phyloP scores from a whole-genome alignment of 2,113 vertebrate genomes.

The Vulpes ferrilata region DNA sequence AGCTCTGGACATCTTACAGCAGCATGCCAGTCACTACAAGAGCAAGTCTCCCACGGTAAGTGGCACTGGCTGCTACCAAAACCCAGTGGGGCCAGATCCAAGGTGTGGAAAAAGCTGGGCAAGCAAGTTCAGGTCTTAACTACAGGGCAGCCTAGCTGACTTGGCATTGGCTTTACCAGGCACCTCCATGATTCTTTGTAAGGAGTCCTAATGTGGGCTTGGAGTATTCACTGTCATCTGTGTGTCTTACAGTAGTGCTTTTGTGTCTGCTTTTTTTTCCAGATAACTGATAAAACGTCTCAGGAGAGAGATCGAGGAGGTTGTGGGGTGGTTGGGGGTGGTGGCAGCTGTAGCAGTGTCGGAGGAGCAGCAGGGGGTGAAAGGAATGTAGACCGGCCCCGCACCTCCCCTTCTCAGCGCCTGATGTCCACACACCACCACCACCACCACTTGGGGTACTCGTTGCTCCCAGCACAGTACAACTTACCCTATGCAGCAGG shows the following conservation, averaged over 20 bases:
- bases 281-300: conserved; percentile 91
- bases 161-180: neutral
- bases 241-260: neutral
- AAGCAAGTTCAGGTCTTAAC: neutral
- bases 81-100: neutral
- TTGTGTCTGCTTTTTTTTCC: conserved; percentile 72
- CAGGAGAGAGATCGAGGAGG: conserved; percentile 94
- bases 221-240: accelerated
- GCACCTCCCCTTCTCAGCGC: conserved; percentile 97
- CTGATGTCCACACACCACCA: conserved; percentile 98
- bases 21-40: conserved; percentile 99
- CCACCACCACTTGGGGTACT: conserved; percentile 98
- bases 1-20: conserved; percentile 98
- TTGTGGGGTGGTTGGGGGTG: conserved; percentile 90
- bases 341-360: conserved; percentile 88
- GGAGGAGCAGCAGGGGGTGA: conserved; percentile 87
- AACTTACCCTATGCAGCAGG: conserved; percentile 98
- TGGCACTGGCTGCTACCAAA: neutral
- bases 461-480: conserved; percentile 96
- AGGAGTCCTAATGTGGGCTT: neutral
- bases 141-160: neutral
- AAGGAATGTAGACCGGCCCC: conserved; percentile 93
- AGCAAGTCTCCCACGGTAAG: conserved; percentile 98
- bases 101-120: neutral
- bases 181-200: neutral